Percentiles rank a stretch among this genome's conserved stretches.
Conservation (phyloP, 1,140 invertebrate genomes). For the Aleiodes sp. region DNA sequence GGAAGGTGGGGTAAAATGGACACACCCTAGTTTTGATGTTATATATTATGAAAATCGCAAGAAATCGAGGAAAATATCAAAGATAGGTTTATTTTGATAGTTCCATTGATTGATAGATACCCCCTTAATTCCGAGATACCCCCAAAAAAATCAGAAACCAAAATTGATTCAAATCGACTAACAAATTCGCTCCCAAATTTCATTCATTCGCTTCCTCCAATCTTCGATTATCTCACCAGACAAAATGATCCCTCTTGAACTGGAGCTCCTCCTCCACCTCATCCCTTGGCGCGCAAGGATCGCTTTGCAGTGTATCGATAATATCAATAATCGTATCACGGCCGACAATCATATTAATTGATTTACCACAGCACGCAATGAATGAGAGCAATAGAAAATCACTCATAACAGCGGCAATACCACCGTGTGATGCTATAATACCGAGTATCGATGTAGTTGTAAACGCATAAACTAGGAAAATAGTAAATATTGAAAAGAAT, state of each 20-base stretch:
- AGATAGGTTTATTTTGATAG: too few species aligned
- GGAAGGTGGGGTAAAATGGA: too few species aligned
- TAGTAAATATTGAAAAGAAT: background rate
- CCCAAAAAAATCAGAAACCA: too few species aligned
- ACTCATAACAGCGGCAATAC: slow-evolving; percentile 7
- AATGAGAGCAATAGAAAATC: slow-evolving; percentile 26
- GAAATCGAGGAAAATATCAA: too few species aligned
- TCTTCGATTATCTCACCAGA: too few species aligned
- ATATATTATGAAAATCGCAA: too few species aligned
- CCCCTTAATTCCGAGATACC: too few species aligned
- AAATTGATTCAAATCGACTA: too few species aligned
- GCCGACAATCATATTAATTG: slow-evolving; percentile 18
- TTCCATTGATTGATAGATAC: too few species aligned
- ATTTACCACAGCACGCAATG: slow-evolving; percentile 25
- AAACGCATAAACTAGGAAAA: slow-evolving; percentile 27
- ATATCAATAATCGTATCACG: slow-evolving; percentile 20
- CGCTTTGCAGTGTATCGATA: background rate
- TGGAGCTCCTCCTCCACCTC: slow-evolving; percentile 3
- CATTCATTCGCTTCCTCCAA: background rate
- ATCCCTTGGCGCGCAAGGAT: slow-evolving; percentile 22
- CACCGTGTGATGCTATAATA: background rate
- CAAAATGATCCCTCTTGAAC: slow-evolving; percentile 7
- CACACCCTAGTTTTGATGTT: too few species aligned
- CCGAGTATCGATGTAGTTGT: slow-evolving; percentile 12
- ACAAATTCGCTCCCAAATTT: background rate